Conservation (phyloP, 2,888 invertebrate species). For the Aphidius colemani region DNA sequence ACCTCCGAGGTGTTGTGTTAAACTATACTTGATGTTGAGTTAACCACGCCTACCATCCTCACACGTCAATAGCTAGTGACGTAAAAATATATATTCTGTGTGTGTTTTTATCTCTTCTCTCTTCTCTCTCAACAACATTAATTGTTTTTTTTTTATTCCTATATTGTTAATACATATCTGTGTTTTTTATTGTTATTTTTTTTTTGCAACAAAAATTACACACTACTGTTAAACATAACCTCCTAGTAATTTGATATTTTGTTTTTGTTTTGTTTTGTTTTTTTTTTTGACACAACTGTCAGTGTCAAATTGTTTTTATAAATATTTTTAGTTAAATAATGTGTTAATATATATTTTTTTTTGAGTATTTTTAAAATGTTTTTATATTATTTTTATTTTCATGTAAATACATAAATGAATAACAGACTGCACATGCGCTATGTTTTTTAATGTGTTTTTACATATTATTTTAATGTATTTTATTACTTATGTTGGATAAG, state of each 20-base stretch:
- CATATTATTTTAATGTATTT: constrained; percentile 4
- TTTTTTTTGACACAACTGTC: background rate
- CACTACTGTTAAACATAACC: constrained; percentile 22
- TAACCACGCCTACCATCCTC: constrained; percentile 58
- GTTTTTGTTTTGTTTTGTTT: background rate
- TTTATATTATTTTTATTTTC: background rate
- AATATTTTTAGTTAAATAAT: background rate
- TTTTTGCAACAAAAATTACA: constrained; percentile 14
- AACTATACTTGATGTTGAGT: constrained; percentile 29
- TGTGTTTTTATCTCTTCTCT: constrained; percentile 5
- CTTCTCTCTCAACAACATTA: constrained; percentile 10
- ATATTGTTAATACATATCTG: background rate
- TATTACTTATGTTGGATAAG: background rate
- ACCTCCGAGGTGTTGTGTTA: background rate
- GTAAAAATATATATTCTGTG: constrained; percentile 35
- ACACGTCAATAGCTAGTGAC: constrained; percentile 60
- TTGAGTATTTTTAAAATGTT: background rate
- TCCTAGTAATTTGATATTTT: background rate
- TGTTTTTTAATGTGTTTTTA: background rate
- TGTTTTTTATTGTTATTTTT: constrained; percentile 17
- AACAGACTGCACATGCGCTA: constrained; percentile 15
- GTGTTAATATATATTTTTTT: constrained; percentile 1
- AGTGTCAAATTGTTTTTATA: background rate
- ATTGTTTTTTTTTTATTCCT: constrained; percentile 3
- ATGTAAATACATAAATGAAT: constrained; percentile 4